phyloP scores from a whole-genome alignment of 2,797 vertebrate species.

The Aldrovandia affinis region DNA sequence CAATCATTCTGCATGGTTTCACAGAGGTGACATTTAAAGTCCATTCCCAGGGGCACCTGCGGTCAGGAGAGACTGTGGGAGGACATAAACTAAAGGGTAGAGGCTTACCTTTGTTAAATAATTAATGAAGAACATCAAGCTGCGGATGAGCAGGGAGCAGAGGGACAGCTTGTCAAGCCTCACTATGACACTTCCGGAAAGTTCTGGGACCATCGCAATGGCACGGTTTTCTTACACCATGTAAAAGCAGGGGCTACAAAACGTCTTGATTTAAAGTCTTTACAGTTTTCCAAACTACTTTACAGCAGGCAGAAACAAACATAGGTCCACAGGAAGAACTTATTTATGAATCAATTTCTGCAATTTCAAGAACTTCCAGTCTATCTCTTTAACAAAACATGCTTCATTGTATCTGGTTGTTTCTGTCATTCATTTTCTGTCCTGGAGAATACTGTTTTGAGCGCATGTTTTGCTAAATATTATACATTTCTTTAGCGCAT shows the following conservation, averaged over 20 bases:
- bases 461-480: neutral
- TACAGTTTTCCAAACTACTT: neutral
- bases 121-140: constrained; percentile 72
- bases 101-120: constrained; percentile 70
- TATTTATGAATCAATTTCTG: neutral
- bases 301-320: neutral
- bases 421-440: neutral
- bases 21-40: neutral
- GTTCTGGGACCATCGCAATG: too few species aligned
- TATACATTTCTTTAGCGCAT: neutral
- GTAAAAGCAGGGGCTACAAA: neutral
- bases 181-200: neutral
- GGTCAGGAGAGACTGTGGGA: neutral
- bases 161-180: constrained; percentile 71
- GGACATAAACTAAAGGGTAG: neutral
- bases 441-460: neutral
- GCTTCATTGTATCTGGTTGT: neutral
- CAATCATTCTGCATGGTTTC: neutral
- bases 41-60: neutral
- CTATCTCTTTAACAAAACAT: neutral
- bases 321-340: neutral
- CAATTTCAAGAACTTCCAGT: neutral
- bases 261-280: neutral
- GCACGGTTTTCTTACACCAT: neutral
- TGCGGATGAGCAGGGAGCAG: constrained; percentile 65